Base-by-base conservation (phyloP, 2,797 vertebrate species). In the Silurus aristotelis region DNA sequence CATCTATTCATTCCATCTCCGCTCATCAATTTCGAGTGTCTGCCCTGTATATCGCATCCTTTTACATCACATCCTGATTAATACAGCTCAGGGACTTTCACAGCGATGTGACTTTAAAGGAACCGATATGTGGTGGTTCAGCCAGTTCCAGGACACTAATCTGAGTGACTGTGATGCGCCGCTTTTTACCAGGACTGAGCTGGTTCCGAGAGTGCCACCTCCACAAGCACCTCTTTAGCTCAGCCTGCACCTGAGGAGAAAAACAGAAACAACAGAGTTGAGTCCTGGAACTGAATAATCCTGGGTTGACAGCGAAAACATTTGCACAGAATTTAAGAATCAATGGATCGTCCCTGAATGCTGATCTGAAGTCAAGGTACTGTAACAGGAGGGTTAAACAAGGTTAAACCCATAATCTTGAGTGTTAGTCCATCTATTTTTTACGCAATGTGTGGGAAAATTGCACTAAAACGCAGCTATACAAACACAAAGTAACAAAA, bases 191-290 rank as follows among this genome's bases (percentile, higher is more conserved):
- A 56, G 96, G 93, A 80, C 87, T 94, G 80, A 95, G 92, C 81
- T 94, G 94, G 52, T 91, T 95, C 84, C 94, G 95, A 71, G 90
- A 87, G 85, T 93, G 94, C 93, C 96, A 96, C 82, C 89, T 96
- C 89, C 94, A 92, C 61, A 97, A 89, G 27, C 93, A 93, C 7
- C 95, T 93, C 88, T 95, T 95, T 86, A 97, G 92, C 91, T 97
- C 96, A 0, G 94, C 88, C 86, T 97, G 96, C 56, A 97, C 96
- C 96, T 97, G 93, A 43, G 70, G 22, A 20, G 71, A 79, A 25
- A 25, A 17, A 60, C 12, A 60, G 13, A 60, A 20, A 77, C 15
- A 77, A 17, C 46, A 73, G 14, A 27, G 15, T 9, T 31, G 14
- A 25, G 27, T 17, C 17, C 31, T 38, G 5, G 9, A 78, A 61